Base-by-base conservation (phyloP, 2,797 vertebrate species). In the Hemitrygon akajei region DNA sequence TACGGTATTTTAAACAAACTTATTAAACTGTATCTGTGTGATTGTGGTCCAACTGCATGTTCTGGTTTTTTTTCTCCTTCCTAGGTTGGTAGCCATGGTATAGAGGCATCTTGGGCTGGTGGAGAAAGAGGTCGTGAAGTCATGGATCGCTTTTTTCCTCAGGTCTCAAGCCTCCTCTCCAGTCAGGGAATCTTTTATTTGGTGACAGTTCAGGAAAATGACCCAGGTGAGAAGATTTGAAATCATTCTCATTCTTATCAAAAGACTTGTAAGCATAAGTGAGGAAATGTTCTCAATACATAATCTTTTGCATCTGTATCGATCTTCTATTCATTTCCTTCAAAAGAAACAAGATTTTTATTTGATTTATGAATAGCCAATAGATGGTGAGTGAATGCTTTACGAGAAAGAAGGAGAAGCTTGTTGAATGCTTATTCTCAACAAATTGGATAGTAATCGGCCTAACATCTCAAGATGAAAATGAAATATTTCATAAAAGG, bases 61-160 rank as follows among this genome's bases (percentile, higher is more conserved):
- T 56, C 73, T 47, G 30, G 71, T 18, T 47, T 25, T 91, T 0
- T 81, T 69, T 93, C 9, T 69, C 3, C 86, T 95, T 69, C 3
- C 86, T 95, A 99, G 98, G 97, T 99, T 0, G 96, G 97, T 94
- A 95, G 97, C 94, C 95, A 27, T 0, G 98, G 98, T 34, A 98
- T 99, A 60, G 97, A 98, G 93, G 98, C 98, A 0, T 96, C 98
- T 12, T 99, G 99, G 99, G 98, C 99, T 7, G 99, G 99, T 30
- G 99, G 99, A 81, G 95, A 94, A 94, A 96, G 95, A 60, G 99
- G 98, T 27, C 96, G 98, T 91, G 98, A 99, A 95, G 98, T 99
- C 94, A 98, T 98, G n/a, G 98, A 99, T 95, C 96, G 97, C 93
- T 96, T 99, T 56, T 97, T 99, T 80, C 98, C 98, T 0, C 79